Percentiles rank a stretch among this genome's conserved stretches.
phyloP scores from a whole-genome alignment of 2,113 vertebrate genomes.

The Tamias sibiricus region DNA sequence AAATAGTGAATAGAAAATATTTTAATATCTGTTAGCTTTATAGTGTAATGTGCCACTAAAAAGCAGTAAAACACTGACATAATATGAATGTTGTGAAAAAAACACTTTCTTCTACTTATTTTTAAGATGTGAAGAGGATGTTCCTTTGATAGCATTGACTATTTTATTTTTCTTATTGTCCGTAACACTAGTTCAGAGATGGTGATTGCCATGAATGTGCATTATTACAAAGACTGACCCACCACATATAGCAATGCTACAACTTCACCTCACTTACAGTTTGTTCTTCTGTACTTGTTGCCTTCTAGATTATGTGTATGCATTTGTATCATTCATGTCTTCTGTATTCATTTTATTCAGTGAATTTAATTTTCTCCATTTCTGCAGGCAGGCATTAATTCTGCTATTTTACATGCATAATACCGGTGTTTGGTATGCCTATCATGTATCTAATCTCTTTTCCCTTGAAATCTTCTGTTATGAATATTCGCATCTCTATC shows the following conservation, averaged over 20 bases:
- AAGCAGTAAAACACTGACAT: neutral
- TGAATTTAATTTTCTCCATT: slow-evolving; percentile 12
- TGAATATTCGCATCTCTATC: neutral
- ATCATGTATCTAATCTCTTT: neutral
- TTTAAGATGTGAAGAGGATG: slow-evolving; percentile 23
- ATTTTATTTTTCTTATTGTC: neutral
- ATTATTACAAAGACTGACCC: neutral
- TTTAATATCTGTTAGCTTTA: neutral
- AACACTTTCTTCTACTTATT: neutral
- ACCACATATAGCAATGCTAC: neutral
- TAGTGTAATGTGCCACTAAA: neutral
- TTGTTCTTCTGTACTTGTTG: neutral
- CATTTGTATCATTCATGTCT: neutral
- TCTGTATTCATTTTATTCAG: neutral
- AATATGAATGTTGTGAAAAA: neutral
- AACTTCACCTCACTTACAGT: neutral
- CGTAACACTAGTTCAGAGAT: neutral
- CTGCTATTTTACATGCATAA: neutral
- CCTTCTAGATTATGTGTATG: neutral
- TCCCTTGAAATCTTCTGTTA: neutral
- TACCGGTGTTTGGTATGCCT: neutral
- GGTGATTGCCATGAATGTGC: neutral
- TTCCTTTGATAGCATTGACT: neutral
- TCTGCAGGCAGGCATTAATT: neutral
- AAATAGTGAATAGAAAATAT: neutral